Evolutionary conservation across 2,113 vertebrate species (phyloP), one percentile per base, ranked within the genome.

Genomic region (Myrmophylax atrothorax): DNA sequence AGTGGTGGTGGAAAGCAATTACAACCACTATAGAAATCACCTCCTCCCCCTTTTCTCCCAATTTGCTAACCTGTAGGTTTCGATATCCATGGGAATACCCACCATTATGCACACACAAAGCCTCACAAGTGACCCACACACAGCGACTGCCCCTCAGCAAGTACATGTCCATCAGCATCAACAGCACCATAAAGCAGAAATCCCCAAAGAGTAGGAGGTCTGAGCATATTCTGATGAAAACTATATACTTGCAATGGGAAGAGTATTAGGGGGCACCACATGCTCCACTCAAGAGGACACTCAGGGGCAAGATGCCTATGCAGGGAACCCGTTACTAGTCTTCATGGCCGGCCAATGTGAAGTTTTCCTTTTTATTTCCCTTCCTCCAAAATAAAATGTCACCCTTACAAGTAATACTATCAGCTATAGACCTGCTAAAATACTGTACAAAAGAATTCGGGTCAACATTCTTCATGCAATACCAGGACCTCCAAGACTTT

Each of bases 41-140:
- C 50, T 37, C 44, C 33, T 56, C 31, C 15, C 7, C 4, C 11
- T 29, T 78, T 77, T 56, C 33, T 62, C 14, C 31, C 33, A 3
- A 9, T 24, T 73, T 78, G 31, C 78, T 25, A 38, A 20, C 10
- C 9, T 10, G 5, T 3, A 69, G 17, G 42, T 86, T 78, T 58
- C 23, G 44, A 26, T 40, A 44, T 31, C 11, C 49, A 31, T 42
- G 7, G n/a, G 25, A 83, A 47, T 31, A 58, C 31, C 7, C 49
- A 68, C 47, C 14, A 56, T 10, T 7, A 42, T 1, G 13, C 52
- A 67, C 3, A 10, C 33, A 56, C 15, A 50, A 72, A 76, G 22
- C 33, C 22, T 44, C 31, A 40, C 24, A 77, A 46, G 14, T 23
- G 6, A 52, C 18, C 18, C 0, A 0, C n/a, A 10, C 17, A 47